These are phyloP conservation scores for Sesia bembeciformis DNA, from an alignment of 2,888 invertebrate genomes.

Conservation along the genomic window DNA sequence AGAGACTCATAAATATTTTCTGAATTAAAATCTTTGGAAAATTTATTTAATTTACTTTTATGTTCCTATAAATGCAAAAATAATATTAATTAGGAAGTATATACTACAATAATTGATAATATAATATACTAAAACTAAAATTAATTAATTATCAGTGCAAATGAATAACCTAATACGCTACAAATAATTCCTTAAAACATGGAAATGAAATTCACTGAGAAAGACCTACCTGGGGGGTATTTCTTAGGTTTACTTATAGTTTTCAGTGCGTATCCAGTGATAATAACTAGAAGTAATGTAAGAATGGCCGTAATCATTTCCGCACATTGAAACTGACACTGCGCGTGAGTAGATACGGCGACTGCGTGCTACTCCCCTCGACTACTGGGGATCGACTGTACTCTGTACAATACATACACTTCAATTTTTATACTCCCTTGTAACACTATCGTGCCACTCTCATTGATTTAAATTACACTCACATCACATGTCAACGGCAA, in stretches of 20 bases:
- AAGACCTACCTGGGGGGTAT: constrained; percentile 66
- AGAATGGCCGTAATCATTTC: constrained; percentile 15
- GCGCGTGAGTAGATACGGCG: not conserved
- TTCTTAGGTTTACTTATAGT: constrained; percentile 48
- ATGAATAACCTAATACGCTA: not conserved
- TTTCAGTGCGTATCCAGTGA: constrained; percentile 12
- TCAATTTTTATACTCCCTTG: not conserved
- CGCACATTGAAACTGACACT: not conserved
- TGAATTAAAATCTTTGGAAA: too few relatives aligned
- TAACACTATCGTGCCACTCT: not conserved
- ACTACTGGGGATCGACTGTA: not conserved
- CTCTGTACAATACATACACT: not conserved
- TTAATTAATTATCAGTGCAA: too few relatives aligned
- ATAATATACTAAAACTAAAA: too few relatives aligned
- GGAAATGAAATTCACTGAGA: not conserved
- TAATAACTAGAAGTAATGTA: constrained; percentile 14
- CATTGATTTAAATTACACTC: not conserved
- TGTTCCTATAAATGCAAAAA: too few relatives aligned
- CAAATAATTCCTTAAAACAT: not conserved
- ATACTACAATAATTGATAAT: too few relatives aligned
- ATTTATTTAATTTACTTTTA: too few relatives aligned
- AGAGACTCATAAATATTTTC: too few relatives aligned
- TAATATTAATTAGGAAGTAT: too few relatives aligned
- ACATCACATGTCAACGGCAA: too few relatives aligned
- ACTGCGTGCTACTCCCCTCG: not conserved